Conservation (phyloP, 2,888 invertebrate species). For the Teleogryllus oceanicus region DNA sequence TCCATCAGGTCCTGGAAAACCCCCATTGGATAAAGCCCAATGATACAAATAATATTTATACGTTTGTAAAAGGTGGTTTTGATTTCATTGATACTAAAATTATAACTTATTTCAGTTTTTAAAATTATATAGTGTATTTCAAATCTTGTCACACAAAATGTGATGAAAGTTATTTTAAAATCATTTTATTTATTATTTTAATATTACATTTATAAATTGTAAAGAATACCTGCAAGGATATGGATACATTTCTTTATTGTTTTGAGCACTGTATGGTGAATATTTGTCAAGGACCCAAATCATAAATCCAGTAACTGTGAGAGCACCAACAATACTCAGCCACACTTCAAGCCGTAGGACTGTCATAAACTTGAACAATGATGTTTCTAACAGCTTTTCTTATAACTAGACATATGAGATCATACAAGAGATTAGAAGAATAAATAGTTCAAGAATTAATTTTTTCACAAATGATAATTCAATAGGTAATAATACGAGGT, state of each 20-base stretch:
- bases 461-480: too few species aligned
- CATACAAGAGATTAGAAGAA: too few species aligned
- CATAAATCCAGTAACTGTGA: constrained; percentile 79
- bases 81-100: too few species aligned
- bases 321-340: constrained; percentile 80
- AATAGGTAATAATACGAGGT: too few species aligned
- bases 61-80: too few species aligned
- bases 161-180: constrained; percentile 3
- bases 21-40: too few species aligned
- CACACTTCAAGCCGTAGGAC: constrained; percentile 84
- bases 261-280: constrained; percentile 83
- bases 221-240: constrained; percentile 63
- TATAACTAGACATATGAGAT: constrained; percentile 58
- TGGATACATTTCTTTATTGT: constrained; percentile 74
- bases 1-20: too few species aligned
- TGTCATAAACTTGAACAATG: constrained; percentile 90
- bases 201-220: too few species aligned
- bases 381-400: constrained; percentile 76
- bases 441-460: too few species aligned
- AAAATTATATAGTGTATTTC: neutral
- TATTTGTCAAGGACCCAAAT: constrained; percentile 86
- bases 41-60: too few species aligned
- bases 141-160: neutral
- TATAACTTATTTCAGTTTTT: too few species aligned
- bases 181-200: too few species aligned